Base-by-base conservation (phyloP, 37 sponge, comb jelly and placozoan species). In the Petrosia ficiformis region DNA sequence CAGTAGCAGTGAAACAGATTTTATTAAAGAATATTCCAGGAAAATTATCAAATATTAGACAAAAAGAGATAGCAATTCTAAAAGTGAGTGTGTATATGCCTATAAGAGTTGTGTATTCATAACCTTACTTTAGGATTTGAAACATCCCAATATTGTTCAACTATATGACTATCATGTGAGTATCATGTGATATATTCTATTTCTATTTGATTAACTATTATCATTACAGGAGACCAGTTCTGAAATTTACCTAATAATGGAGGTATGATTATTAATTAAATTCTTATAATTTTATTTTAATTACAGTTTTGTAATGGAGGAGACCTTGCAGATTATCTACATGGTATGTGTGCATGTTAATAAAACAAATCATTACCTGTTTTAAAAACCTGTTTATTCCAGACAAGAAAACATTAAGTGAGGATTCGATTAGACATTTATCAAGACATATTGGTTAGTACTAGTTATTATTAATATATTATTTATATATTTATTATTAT, bases 281-380 rank as follows among this genome's bases (percentile, higher is more conserved):
- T 37, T 22, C 35, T 71, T 25, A 29, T 2, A 3, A 3, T 76
- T 22, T 22, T 34, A 2, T 57, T 32, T 28, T 44, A 6, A 52
- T 19, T 82, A 22, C 71, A 89, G 94, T 93, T 75, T 73, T 93
- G 94, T 52, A 90, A 93, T 93, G 94, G 94, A 52, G 94, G 94
- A 28, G 94, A 93, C 39, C 69, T 93, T 64, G 87, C 81, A 0
- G 94, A 90, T 41, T 93, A 93, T 48, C 73, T 93, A 0, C 81
- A 74, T 48, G 81, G 93, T 87, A 42, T 38, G 83, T 70, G 36
- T 1, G 0, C 43, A 39, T 59, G 56, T 63, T 44, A 14, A 19
- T 14, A 48, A 48, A 19, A 19, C 14, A 48, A 19, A 48, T n/a
- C n/a, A n/a, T n/a, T n/a, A n/a, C n/a, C n/a, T n/a, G n/a, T n/a